These are phyloP conservation scores for Lophotriccus pileatus DNA, from an alignment of 2,797 vertebrate genomes.

Conservation along the genomic window DNA sequence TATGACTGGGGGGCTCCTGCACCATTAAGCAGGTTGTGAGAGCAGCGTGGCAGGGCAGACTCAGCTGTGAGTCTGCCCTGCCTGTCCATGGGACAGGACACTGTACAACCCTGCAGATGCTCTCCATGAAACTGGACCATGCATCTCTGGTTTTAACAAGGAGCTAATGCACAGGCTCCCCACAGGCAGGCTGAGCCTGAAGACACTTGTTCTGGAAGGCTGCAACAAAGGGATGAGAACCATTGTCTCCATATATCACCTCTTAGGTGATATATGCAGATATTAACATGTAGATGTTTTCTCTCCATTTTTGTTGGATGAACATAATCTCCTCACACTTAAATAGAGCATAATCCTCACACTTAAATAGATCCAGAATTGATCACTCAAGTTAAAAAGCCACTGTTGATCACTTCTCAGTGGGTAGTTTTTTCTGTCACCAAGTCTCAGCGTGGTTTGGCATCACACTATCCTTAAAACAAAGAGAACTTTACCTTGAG, in stretches of 20 bases:
- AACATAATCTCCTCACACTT: background rate
- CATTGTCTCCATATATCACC: background rate
- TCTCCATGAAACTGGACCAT: fast-evolving
- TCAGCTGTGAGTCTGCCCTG: too few relatives aligned
- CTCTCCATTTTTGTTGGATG: background rate
- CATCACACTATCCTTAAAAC: background rate
- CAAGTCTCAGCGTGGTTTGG: background rate
- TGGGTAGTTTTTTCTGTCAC: background rate
- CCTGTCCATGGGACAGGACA: fast-evolving
- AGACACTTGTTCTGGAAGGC: background rate
- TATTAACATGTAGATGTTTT: background rate
- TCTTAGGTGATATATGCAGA: too few relatives aligned
- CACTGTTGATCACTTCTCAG: background rate
- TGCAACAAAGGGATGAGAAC: background rate
- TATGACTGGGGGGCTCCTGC: background rate
- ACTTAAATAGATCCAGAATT: background rate
- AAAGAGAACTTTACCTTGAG: background rate
- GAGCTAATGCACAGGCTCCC: background rate
- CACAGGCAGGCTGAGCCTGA: background rate
- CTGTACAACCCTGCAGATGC: background rate
- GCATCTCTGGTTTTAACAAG: background rate
- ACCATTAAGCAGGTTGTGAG: background rate
- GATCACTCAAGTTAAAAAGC: background rate
- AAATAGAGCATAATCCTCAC: background rate
- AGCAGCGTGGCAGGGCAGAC: background rate